Conservation (phyloP, 2,113 vertebrate species). For the Tupaia tana region DNA sequence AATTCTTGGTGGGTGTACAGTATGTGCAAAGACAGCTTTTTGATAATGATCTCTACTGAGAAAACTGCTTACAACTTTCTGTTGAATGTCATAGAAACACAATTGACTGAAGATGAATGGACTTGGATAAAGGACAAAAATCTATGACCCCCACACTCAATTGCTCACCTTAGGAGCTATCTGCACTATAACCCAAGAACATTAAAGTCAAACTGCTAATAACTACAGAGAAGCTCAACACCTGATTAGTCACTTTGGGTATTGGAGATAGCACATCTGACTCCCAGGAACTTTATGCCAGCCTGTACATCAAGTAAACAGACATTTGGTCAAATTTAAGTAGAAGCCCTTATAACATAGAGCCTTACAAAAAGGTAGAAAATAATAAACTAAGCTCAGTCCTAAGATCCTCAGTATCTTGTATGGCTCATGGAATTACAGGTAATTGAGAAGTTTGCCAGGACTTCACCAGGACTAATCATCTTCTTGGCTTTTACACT, state of each 20-base stretch:
- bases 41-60: background rate
- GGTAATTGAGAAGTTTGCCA: background rate
- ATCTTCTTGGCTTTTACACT: background rate
- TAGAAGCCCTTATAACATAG: background rate
- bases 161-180: background rate
- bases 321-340: background rate
- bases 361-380: background rate
- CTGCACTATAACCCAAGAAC: background rate
- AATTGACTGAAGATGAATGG: background rate
- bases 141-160: background rate
- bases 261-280: background rate
- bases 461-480: background rate
- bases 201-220: background rate
- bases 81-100: background rate
- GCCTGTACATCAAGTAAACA: background rate
- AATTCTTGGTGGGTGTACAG: background rate
- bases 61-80: background rate
- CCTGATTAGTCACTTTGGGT: background rate
- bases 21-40: background rate
- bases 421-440: background rate
- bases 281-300: background rate
- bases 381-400: background rate
- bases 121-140: background rate
- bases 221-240: background rate
- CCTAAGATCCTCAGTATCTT: background rate